Conservation (phyloP, 2,113 vertebrate genomes). For the Propithecus coquereli region DNA sequence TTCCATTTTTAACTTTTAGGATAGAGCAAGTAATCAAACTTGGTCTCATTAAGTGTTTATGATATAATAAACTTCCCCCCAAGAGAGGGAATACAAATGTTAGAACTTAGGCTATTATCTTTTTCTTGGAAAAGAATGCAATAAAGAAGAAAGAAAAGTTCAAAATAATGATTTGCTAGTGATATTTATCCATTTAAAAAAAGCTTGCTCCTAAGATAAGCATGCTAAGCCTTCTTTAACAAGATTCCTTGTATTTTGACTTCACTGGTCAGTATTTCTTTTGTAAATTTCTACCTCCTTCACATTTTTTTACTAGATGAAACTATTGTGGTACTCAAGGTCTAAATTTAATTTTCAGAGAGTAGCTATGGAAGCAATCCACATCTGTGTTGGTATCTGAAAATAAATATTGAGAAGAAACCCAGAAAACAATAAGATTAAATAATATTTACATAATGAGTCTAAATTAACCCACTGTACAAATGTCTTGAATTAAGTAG, state of each 20-base stretch:
- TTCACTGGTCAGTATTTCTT: neutral
- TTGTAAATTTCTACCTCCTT: slow-evolving; percentile 37
- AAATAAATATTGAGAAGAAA: slow-evolving; percentile 52
- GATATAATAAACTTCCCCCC: neutral
- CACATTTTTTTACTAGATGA: neutral
- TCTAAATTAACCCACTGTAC: slow-evolving; percentile 10
- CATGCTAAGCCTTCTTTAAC: slow-evolving; percentile 48
- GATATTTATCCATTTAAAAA: slow-evolving; percentile 28
- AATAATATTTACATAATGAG: slow-evolving; percentile 56
- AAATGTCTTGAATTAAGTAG: slow-evolving; percentile 66
- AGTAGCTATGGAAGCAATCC: slow-evolving; percentile 37
- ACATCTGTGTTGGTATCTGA: slow-evolving; percentile 10
- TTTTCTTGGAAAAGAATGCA: neutral
- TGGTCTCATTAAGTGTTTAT: neutral
- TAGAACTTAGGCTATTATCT: neutral
- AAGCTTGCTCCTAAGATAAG: slow-evolving; percentile 59
- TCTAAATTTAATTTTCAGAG: slow-evolving; percentile 54
- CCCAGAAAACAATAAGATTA: slow-evolving; percentile 13
- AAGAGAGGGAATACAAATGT: neutral
- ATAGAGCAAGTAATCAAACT: neutral
- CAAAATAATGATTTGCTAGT: neutral
- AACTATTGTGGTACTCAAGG: slow-evolving; percentile 12
- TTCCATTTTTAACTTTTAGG: neutral
- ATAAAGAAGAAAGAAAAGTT: neutral
- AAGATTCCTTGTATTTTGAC: slow-evolving; percentile 58